These are phyloP conservation scores for Daboia siamensis DNA, from an alignment of 2,113 vertebrate genomes.

Conservation along the genomic window DNA sequence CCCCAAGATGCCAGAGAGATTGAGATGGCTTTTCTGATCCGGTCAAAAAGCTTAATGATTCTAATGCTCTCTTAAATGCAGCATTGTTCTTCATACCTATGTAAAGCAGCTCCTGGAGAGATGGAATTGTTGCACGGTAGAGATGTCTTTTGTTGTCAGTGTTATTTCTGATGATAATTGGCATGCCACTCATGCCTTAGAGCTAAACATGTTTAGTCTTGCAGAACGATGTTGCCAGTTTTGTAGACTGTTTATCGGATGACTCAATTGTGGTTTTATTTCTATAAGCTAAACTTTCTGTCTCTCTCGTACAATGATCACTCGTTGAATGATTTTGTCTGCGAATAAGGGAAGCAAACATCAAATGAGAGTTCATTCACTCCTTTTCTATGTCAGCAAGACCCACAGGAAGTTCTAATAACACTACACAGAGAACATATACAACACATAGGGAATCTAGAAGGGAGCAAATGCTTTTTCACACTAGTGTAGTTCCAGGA, in stretches of 20 bases:
- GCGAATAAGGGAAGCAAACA: neutral
- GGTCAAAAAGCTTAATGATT: constrained; percentile 10
- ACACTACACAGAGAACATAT: neutral
- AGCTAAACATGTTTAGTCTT: neutral
- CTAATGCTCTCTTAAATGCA: neutral
- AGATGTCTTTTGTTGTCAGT: neutral
- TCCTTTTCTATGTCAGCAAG: neutral
- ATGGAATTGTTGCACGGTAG: neutral
- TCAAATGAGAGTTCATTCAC: neutral
- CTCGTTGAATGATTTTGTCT: neutral
- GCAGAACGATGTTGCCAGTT: neutral
- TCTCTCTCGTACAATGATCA: neutral
- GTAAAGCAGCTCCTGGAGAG: neutral
- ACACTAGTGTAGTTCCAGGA: neutral
- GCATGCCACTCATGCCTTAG: neutral
- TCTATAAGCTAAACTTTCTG: neutral
- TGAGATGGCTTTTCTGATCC: neutral
- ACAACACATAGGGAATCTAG: neutral
- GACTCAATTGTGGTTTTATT: neutral
- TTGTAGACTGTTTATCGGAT: neutral
- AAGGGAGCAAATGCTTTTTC: neutral
- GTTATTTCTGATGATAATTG: neutral
- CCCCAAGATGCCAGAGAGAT: neutral
- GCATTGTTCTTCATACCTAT: neutral
- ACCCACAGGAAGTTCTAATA: neutral